Evolutionary conservation across 1,140 invertebrate genomes (phyloP).

Genomic region (Uloborus diversus): DNA sequence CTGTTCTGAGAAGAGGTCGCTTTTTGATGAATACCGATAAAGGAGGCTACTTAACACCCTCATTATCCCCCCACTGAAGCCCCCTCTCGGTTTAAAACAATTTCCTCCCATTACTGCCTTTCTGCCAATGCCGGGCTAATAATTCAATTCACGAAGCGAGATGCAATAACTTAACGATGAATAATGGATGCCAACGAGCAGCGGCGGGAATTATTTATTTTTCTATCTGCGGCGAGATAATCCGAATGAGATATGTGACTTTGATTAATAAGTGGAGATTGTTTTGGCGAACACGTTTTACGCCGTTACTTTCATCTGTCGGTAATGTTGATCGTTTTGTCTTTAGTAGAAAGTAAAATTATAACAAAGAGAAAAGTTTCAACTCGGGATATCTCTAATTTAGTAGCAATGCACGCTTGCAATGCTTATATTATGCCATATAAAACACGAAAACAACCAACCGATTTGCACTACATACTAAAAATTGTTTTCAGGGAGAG

Average conservation of each 20-base stretch:
- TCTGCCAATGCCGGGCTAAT: slow-evolving; percentile 14
- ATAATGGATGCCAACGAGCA: slow-evolving; percentile 44
- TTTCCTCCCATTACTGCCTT: slow-evolving; percentile 35
- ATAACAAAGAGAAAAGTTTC: too few relatives aligned
- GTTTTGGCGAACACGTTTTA: too few relatives aligned
- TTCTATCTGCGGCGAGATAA: slow-evolving; percentile 39
- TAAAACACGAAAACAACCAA: too few relatives aligned
- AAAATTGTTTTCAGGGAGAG: too few relatives aligned
- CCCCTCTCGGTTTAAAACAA: slow-evolving; percentile 39
- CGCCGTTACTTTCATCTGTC: too few relatives aligned
- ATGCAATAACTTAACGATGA: slow-evolving; percentile 53
- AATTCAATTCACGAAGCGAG: slow-evolving; percentile 45
- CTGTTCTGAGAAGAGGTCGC: too few relatives aligned
- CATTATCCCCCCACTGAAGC: slow-evolving; percentile 29
- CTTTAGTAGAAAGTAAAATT: too few relatives aligned
- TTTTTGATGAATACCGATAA: slow-evolving; percentile 42
- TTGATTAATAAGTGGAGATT: slow-evolving; percentile 39
- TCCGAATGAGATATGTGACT: slow-evolving; percentile 17
- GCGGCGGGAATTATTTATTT: slow-evolving; percentile 43
- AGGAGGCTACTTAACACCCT: slow-evolving; percentile 36
- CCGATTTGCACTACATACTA: too few relatives aligned
- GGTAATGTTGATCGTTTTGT: too few relatives aligned
- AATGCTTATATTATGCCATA: too few relatives aligned
- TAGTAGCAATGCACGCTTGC: too few relatives aligned
- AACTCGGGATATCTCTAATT: too few relatives aligned